A percentile compares a stretch with the other conserved stretches of the same genome.
phyloP scores from a whole-genome alignment of 2,113 vertebrate species.

The human region DNA sequence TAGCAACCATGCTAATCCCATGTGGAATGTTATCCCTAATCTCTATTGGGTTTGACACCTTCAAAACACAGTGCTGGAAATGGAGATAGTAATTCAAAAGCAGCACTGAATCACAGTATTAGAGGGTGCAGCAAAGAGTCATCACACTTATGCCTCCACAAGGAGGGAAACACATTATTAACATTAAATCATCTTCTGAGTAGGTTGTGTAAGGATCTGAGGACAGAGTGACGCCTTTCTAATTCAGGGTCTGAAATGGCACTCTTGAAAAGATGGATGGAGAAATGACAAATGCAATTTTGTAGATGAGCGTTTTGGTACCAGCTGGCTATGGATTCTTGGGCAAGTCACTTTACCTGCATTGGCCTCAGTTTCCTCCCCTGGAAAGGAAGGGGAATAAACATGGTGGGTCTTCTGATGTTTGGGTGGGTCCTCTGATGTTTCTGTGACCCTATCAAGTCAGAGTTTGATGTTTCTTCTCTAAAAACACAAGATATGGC shows the following conservation, averaged over 20 bases:
- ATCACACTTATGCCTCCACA: neutral
- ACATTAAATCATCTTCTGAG: neutral
- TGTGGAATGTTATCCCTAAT: neutral
- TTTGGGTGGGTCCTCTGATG: neutral
- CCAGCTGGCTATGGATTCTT: neutral
- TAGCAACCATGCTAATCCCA: neutral
- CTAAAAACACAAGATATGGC: neutral
- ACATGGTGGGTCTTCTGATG: neutral
- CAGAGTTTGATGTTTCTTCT: neutral
- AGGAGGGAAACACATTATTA: neutral
- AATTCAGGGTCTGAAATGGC: neutral
- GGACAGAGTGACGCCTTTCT: neutral
- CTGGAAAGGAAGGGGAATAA: neutral
- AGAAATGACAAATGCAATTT: neutral
- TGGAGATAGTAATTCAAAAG: conserved; percentile 28
- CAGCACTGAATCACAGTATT: neutral
- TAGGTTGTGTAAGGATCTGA: neutral
- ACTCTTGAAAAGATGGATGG: neutral
- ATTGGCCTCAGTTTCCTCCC: neutral
- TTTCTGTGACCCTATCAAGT: neutral
- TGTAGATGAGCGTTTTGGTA: neutral
- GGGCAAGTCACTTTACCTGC: neutral
- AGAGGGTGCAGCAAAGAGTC: neutral
- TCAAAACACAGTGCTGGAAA: neutral
- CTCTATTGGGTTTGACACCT: neutral